Percentiles rank a stretch among this genome's conserved stretches.
Conservation (phyloP, 1,140 invertebrate species). For the Calephelis nemesis region DNA sequence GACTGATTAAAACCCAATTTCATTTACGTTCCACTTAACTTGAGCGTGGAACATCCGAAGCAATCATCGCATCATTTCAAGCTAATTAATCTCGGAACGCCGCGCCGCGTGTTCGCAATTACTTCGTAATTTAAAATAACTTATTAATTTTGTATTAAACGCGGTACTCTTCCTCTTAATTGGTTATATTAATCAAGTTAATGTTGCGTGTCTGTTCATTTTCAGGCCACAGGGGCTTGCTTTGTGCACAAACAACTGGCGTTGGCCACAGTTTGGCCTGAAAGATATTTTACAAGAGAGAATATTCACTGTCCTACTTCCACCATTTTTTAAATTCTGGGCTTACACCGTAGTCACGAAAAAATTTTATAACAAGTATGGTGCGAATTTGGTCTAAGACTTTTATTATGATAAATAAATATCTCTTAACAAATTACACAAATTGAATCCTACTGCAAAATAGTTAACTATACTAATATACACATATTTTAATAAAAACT, state of each 20-base stretch:
- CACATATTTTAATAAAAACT: too few relatives aligned
- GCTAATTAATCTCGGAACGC: slow-evolving; percentile 53
- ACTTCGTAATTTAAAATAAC: slow-evolving; percentile 73
- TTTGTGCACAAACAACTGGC: slow-evolving; percentile 43
- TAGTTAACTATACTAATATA: too few relatives aligned
- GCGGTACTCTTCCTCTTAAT: slow-evolving; percentile 51
- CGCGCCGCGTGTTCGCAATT: slow-evolving; percentile 51
- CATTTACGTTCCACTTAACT: slow-evolving; percentile 39
- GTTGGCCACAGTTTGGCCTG: slow-evolving; percentile 31
- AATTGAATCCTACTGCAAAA: too few relatives aligned
- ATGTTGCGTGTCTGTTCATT: slow-evolving; percentile 69
- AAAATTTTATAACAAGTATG: background rate
- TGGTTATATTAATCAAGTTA: slow-evolving; percentile 67
- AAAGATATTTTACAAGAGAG: slow-evolving; percentile 25
- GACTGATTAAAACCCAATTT: slow-evolving; percentile 34
- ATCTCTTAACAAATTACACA: too few relatives aligned
- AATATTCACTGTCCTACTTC: slow-evolving; percentile 10
- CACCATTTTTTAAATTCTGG: too few relatives aligned
- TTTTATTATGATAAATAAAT: too few relatives aligned
- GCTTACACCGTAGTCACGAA: too few relatives aligned
- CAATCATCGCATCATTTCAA: slow-evolving; percentile 44
- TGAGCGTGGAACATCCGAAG: slow-evolving; percentile 31
- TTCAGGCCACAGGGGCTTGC: slow-evolving; percentile 61
- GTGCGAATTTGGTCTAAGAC: background rate
- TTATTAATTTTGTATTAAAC: slow-evolving; percentile 60